These are phyloP conservation scores for Drosophila arizonae DNA, from an alignment of 1,140 invertebrate species.

Conservation along the genomic window DNA sequence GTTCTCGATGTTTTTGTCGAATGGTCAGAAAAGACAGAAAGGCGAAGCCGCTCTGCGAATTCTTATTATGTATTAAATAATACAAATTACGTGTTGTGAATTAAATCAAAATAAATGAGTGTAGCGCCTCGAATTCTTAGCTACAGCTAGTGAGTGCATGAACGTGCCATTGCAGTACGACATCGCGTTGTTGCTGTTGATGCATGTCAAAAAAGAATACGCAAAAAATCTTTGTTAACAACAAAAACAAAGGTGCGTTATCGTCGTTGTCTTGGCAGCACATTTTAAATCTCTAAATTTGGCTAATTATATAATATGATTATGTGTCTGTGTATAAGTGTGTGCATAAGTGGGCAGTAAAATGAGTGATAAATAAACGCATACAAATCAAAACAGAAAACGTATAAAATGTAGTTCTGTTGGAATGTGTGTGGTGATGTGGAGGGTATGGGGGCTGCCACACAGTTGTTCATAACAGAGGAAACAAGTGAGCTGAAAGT, in stretches of 20 bases:
- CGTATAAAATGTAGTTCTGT: not conserved
- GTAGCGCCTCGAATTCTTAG: not conserved
- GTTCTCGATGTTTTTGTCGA: conserved; percentile 44
- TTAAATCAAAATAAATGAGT: conserved; percentile 37
- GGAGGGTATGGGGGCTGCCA: not conserved
- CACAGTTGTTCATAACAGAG: conserved; percentile 11
- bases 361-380: conserved; percentile 2
- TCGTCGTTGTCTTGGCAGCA: conserved; percentile 21
- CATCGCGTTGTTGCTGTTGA: conserved; percentile 19
- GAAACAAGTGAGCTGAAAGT: conserved; percentile 18
- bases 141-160: conserved; percentile 20
- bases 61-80: conserved; percentile 43
- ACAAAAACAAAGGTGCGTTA: conserved; percentile 71
- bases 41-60: conserved; percentile 42
- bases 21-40: conserved; percentile 26
- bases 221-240: conserved; percentile 67
- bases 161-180: conserved; percentile 11
- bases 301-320: conserved; percentile 63
- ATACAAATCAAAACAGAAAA: not conserved
- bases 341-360: conserved; percentile 4
- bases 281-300: conserved; percentile 57
- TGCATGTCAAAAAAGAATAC: conserved; percentile 28
- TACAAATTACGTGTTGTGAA: conserved; percentile 19
- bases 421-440: not conserved
- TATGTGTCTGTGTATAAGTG: conserved; percentile 9